These are phyloP conservation scores for Temnothorax nylanderi DNA, from an alignment of 1,140 invertebrate species.

Conservation along the genomic window DNA sequence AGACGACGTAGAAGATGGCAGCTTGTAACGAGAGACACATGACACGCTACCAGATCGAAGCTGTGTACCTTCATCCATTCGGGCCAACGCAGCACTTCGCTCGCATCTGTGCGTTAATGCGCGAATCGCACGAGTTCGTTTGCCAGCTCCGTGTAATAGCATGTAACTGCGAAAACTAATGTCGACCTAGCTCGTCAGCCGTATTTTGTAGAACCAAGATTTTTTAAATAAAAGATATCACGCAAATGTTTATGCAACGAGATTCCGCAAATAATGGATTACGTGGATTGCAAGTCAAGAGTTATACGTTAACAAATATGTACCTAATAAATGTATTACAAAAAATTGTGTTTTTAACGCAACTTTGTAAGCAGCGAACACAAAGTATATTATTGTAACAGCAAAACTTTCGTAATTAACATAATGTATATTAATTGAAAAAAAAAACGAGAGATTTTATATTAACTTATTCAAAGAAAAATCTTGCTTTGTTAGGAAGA, in stretches of 20 bases:
- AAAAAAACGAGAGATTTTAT: neutral
- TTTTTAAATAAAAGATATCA: constrained; percentile 16
- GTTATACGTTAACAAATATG: neutral
- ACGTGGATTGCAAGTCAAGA: neutral
- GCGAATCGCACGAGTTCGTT: constrained; percentile 77
- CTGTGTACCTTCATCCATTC: constrained; percentile 55
- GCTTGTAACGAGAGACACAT: constrained; percentile 63
- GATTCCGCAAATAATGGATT: constrained; percentile 39
- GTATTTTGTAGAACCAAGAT: constrained; percentile 19
- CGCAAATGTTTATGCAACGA: constrained; percentile 1
- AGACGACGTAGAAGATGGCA: constrained; percentile 37
- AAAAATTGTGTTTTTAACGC: neutral
- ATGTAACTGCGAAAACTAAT: constrained; percentile 48
- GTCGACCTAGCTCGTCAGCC: neutral
- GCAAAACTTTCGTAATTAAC: neutral
- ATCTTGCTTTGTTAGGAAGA: neutral
- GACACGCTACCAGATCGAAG: constrained; percentile 64
- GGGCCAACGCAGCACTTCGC: constrained; percentile 23
- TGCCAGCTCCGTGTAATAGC: constrained; percentile 79
- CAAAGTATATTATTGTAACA: neutral
- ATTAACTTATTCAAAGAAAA: neutral
- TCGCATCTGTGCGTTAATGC: constrained; percentile 76
- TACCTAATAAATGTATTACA: neutral
- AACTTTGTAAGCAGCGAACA: neutral
- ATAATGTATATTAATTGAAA: neutral